Evolutionary conservation across 2,797 vertebrate genomes (phyloP).

Genomic region (Chloroceryle amazona): DNA sequence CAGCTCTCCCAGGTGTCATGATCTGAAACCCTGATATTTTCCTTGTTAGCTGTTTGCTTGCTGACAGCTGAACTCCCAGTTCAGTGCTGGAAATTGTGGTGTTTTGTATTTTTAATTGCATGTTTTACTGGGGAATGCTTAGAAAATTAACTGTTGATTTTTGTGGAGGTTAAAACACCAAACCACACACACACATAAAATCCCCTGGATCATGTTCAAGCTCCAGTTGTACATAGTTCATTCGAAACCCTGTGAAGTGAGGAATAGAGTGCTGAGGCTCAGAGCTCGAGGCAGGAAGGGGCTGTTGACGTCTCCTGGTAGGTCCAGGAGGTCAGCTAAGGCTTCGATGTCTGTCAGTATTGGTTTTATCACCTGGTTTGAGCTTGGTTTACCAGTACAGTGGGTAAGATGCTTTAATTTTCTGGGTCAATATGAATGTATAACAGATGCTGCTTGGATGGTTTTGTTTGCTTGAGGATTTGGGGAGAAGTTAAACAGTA

Average conservation of each 20-base stretch:
- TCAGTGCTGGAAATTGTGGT: neutral
- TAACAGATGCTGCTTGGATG: neutral
- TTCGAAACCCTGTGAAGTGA: neutral
- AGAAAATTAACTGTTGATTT: neutral
- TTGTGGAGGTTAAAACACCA: neutral
- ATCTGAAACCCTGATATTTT: neutral
- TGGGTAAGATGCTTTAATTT: neutral
- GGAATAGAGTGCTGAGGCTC: neutral
- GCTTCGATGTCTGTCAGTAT: neutral
- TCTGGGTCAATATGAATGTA: neutral
- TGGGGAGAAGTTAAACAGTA: neutral
- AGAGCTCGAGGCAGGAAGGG: neutral
- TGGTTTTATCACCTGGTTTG: neutral
- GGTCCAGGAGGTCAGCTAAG: neutral
- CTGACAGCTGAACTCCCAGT: neutral
- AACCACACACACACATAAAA: neutral
- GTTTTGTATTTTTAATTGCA: neutral
- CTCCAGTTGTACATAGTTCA: neutral
- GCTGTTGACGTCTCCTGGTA: neutral
- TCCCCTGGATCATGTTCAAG: fast-evolving
- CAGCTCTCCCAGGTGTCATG: neutral
- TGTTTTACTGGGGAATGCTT: neutral
- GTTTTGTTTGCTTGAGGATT: neutral
- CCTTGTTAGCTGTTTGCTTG: neutral
- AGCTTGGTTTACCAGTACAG: neutral